Conservation (phyloP, 2,888 invertebrate genomes). For the Caenorhabditis sp. region DNA sequence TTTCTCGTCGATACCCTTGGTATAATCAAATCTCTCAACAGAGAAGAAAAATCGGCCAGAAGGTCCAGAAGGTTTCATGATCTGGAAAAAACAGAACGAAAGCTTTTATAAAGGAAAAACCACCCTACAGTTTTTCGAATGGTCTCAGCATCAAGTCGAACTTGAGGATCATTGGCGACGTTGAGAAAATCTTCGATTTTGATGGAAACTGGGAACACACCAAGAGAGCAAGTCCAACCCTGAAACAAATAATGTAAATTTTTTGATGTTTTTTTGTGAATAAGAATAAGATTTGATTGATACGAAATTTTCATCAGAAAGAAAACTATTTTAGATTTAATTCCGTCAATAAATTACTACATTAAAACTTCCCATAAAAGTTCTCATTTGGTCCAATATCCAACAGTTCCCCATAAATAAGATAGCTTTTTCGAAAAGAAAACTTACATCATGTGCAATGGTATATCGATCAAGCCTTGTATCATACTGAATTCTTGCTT, state of each 20-base stretch:
- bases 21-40: constrained; percentile 67
- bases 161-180: constrained; percentile 53
- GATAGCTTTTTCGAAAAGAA: not conserved
- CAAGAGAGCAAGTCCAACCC: constrained; percentile 62
- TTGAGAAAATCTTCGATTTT: constrained; percentile 64
- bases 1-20: constrained; percentile 63
- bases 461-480: constrained; percentile 54
- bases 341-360: too few species aligned
- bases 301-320: too few species aligned
- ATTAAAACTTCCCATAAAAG: too few species aligned
- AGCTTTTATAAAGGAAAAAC: too few species aligned
- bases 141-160: constrained; percentile 42
- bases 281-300: too few species aligned
- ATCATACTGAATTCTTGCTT: constrained; percentile 58
- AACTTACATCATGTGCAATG: constrained; percentile 51
- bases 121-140: constrained; percentile 41
- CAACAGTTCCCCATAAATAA: not conserved
- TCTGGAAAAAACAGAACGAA: constrained; percentile 29
- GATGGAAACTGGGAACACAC: constrained; percentile 67
- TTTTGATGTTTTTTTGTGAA: too few species aligned
- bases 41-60: constrained; percentile 63
- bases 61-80: constrained; percentile 41
- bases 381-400: not conserved
- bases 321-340: too few species aligned
- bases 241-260: constrained; percentile 16